Conservation (phyloP, 2,797 vertebrate species). For the Sebastes hubbsi region DNA sequence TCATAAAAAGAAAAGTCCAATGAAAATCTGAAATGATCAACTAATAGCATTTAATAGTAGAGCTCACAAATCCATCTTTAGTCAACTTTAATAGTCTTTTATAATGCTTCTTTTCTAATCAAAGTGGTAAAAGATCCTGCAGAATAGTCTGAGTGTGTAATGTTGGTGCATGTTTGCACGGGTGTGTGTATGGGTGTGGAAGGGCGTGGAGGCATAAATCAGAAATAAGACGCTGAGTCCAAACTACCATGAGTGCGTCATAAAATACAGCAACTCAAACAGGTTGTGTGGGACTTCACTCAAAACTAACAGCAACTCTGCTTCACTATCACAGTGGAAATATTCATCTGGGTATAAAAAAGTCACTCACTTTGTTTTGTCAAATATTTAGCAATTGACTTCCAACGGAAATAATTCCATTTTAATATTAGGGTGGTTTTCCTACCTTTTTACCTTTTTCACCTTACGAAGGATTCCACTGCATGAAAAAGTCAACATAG, state of each 20-base stretch:
- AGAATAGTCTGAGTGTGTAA: background rate
- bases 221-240: background rate
- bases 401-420: background rate
- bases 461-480: no score
- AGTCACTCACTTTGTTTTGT: background rate
- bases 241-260: background rate
- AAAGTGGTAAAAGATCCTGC: background rate
- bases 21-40: background rate
- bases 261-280: background rate
- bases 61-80: background rate
- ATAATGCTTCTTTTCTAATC: background rate
- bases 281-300: background rate
- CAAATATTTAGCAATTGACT: background rate
- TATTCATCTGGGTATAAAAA: background rate
- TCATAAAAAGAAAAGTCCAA: background rate
- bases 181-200: conserved; percentile 1
- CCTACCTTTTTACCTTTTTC: background rate
- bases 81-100: background rate
- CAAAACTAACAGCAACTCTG: background rate
- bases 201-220: background rate
- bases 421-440: background rate
- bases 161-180: background rate
- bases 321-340: background rate
- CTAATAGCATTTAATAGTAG: background rate
- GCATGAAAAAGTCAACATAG: no score